Base-by-base conservation (phyloP, 1,140 invertebrate species). In the Danaus plexippus region DNA sequence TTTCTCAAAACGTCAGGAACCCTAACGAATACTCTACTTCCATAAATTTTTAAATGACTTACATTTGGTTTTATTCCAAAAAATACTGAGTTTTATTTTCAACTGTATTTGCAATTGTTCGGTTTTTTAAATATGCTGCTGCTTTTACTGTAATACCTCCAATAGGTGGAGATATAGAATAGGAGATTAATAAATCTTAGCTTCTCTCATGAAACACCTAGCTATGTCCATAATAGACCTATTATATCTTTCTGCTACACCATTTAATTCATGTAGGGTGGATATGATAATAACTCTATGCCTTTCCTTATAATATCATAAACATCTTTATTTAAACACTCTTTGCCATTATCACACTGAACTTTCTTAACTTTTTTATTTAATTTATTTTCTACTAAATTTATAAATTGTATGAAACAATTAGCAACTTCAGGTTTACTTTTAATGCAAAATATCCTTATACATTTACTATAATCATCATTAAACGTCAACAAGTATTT, bases 311-410 rank as follows among this genome's bases (percentile, higher is more conserved):
- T 15, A 15, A 15, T 1, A 15, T 15, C 15, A 15, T 15, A 15
- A 15, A 15, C 3, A 15, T 15, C 15, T 15, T 47, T 56, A 59
- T 75, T 75, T 49, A 71, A 62, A 57, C 71, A 75, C 62, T 75
- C 68, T 48, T 64, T 78, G 6, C 83, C 82, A 66, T 85, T 85
- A 59, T 88, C 79, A 57, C 77, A 86, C 43, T 73, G 68, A 32
- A 75, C 10, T 67, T 69, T 63, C 54, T 73, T 71, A 18, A 72
- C 48, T 47, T 18, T 71, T 63, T 71, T 85, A 43, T 53, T 64
- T 13, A 68, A 76, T 80, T 54, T 80, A 64, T 66, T 64, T 72
- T 74, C 59, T 48, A 75, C 61, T 67, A 65, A 57, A 57, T 76
- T 76, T 10, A 76, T 63, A 67, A 64, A 73, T 56, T 73, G 61